Base-by-base conservation (phyloP, 2,113 vertebrate species). In the Polyodon spathula region DNA sequence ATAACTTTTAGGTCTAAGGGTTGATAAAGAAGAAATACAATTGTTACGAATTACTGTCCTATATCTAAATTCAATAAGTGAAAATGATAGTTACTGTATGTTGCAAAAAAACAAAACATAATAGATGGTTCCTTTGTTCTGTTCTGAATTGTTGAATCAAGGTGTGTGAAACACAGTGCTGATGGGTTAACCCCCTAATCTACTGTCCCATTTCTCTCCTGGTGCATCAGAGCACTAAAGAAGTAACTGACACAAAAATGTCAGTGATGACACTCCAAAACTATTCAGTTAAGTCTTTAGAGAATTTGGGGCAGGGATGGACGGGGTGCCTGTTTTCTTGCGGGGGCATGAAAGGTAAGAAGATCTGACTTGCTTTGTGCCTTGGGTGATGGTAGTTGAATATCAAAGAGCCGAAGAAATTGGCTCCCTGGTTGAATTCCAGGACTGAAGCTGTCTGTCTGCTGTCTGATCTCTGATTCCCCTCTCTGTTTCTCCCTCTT, bases 401-500 rank as follows among this genome's bases (percentile, higher is more conserved):
- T 70, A 62, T 71, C 64, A 70, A 17, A 62, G 51, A 67, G 40
- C 65, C 11, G 8, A 72, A 40, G 42, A 70, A 68, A 67, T 56
- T 72, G 10, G 60, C 69, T 60, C 12, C 40, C 14, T 39, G 40
- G n/a, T 27, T 61, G 38, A 38, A 51, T 57, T 63, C 63, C 40
- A 39, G 17, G 37, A 50, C 62, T 17, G 39, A 57, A 40, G 56
- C 15, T 10, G 38, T 16, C 15, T 48, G 46, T 44, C 48, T 3
- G 16, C 17, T 39, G 38, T 51, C 39, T 27, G 41, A 52, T 38
- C 61, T 39, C 27, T 56, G 38, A n/a, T 58, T 7, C 38, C 41
- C 15, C 7, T 53, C 57, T 72, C 61, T 65, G 65, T 71, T 56
- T 80, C n/a, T 62, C 11, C 73, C 68, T 76, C 55, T 79, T 63